A percentile compares a stretch with the other conserved stretches of the same genome.
Evolutionary conservation across 2,113 vertebrate genomes (phyloP).

Genomic region (Engraulis encrasicolus): DNA sequence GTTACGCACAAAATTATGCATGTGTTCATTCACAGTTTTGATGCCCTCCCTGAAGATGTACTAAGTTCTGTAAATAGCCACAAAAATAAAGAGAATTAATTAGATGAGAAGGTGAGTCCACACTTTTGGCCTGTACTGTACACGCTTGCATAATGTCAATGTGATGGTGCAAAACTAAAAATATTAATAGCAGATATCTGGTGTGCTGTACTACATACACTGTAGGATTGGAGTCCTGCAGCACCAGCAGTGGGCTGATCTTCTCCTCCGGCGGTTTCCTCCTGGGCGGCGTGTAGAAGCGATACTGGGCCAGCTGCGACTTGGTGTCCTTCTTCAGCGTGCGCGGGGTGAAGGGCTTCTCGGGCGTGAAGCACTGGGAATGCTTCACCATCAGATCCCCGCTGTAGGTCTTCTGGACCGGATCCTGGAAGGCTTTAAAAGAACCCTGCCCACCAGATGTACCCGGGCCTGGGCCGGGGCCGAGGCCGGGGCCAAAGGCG

Average conservation of each 20-base stretch:
- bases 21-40: too few species aligned
- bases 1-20: too few species aligned
- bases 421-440: conserved; percentile 70
- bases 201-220: background rate
- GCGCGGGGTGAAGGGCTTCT: conserved; percentile 86
- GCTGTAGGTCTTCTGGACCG: conserved; percentile 70
- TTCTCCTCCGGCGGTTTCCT: conserved; percentile 64
- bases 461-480: too few species aligned
- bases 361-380: conserved; percentile 79
- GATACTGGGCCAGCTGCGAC: conserved; percentile 83
- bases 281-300: conserved; percentile 85
- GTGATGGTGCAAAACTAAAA: too few species aligned
- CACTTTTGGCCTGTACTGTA: too few species aligned
- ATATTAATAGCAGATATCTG: background rate
- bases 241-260: conserved; percentile 20
- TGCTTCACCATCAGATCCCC: conserved; percentile 90
- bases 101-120: too few species aligned
- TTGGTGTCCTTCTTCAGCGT: conserved; percentile 86
- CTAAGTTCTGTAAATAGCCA: too few species aligned
- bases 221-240: conserved; percentile 46
- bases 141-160: too few species aligned
- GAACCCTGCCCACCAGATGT: conserved; percentile 50
- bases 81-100: too few species aligned
- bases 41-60: too few species aligned
- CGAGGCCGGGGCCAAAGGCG: background rate